These are phyloP conservation scores for Nebria ingens DNA, from an alignment of 1,140 invertebrate genomes.

Conservation along the genomic window DNA sequence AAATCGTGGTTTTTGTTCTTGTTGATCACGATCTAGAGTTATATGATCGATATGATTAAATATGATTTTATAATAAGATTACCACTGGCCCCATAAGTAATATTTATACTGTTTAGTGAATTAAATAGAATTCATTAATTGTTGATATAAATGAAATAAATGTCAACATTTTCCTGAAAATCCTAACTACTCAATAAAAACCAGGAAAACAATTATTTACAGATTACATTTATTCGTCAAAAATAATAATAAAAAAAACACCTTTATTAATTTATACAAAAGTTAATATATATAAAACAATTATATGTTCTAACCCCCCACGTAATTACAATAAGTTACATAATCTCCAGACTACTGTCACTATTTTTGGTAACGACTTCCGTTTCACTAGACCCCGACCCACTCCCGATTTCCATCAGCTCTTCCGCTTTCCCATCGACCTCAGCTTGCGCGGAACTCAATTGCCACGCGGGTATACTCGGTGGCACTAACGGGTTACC, in stretches of 20 bases:
- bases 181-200: too few species aligned
- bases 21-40: too few species aligned
- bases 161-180: too few species aligned
- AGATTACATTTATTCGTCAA: too few species aligned
- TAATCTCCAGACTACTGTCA: conserved; percentile 57
- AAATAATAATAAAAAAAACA: background rate
- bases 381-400: conserved; percentile 51
- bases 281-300: conserved; percentile 3
- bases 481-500: conserved; percentile 50
- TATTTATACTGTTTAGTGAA: too few species aligned
- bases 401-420: conserved; percentile 37
- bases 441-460: conserved; percentile 40
- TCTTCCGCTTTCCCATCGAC: conserved; percentile 28
- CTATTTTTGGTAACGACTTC: conserved; percentile 57
- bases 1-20: too few species aligned
- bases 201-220: too few species aligned
- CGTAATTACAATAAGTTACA: conserved; percentile 35
- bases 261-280: background rate
- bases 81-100: too few species aligned
- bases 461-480: conserved; percentile 67
- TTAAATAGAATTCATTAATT: too few species aligned
- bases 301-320: background rate
- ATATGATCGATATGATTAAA: too few species aligned
- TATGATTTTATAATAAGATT: too few species aligned
- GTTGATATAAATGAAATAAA: too few species aligned